Percentiles rank a stretch among this genome's conserved stretches.
phyloP scores from a whole-genome alignment of 2,888 invertebrate genomes.

The Chelonus formosanus region DNA sequence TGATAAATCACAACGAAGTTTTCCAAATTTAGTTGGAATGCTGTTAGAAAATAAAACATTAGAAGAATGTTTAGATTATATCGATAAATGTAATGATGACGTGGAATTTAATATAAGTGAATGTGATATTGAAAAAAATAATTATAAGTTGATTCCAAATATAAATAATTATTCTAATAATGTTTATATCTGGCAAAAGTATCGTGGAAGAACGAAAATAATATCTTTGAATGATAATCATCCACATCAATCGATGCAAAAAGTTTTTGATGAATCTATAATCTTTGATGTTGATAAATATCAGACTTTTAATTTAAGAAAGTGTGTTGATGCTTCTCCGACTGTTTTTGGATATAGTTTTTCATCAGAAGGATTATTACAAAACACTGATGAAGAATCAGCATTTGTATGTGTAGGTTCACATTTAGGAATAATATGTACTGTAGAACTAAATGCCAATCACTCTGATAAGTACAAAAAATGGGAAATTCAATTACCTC shows the following conservation, averaged over 20 bases:
- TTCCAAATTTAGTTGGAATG: conserved; percentile 68
- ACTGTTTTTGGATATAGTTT: conserved; percentile 64
- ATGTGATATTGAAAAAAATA: conserved; percentile 17
- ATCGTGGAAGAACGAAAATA: conserved; percentile 43
- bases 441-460: conserved; percentile 70
- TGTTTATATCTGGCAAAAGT: conserved; percentile 50
- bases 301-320: conserved; percentile 70
- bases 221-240: background rate
- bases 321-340: conserved; percentile 87
- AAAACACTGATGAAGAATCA: conserved; percentile 57
- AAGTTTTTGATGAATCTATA: background rate
- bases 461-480: conserved; percentile 66
- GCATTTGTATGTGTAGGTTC: conserved; percentile 71
- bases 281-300: too few relatives aligned
- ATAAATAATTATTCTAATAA: too few relatives aligned
- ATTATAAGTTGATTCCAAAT: too few relatives aligned
- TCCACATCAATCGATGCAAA: conserved; percentile 24
- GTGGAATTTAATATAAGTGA: too few relatives aligned
- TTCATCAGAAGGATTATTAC: too few relatives aligned
- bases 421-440: conserved; percentile 77
- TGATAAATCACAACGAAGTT: conserved; percentile 61
- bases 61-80: conserved; percentile 54
- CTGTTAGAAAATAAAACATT: conserved; percentile 68
- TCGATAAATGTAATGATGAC: conserved; percentile 39
- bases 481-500: conserved; percentile 68